phyloP scores from a whole-genome alignment of 2,113 vertebrate genomes.

The Chaetodon trifascialis region DNA sequence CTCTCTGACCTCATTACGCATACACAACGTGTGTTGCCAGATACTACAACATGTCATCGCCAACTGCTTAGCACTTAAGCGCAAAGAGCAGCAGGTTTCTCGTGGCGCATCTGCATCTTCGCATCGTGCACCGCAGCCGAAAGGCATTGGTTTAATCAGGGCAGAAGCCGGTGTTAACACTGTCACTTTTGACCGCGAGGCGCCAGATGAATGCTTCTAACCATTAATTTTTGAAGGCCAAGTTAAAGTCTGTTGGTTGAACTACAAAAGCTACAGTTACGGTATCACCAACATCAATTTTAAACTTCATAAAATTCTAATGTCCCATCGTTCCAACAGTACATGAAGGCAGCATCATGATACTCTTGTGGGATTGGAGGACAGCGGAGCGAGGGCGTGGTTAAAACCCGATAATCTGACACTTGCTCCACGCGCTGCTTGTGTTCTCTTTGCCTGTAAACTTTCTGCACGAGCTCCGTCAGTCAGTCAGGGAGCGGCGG shows the following conservation, averaged over 20 bases:
- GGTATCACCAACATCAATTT: neutral
- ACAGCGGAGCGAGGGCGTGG: slow-evolving; percentile 1
- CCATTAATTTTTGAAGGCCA: too few relatives aligned
- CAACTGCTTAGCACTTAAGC: too few relatives aligned
- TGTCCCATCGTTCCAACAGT: neutral
- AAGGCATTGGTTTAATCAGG: too few relatives aligned
- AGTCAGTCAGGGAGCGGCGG: slow-evolving; percentile 9
- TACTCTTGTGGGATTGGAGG: slow-evolving; percentile 12
- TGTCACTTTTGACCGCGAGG: too few relatives aligned
- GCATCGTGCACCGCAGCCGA: too few relatives aligned
- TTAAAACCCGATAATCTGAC: neutral
- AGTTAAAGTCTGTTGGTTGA: neutral
- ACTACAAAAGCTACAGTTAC: neutral
- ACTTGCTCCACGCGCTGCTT: neutral
- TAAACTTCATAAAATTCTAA: neutral
- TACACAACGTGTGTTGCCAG: too few relatives aligned
- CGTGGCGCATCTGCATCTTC: too few relatives aligned
- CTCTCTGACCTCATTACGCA: too few relatives aligned
- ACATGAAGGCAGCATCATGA: neutral
- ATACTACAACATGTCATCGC: too few relatives aligned
- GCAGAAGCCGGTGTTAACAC: too few relatives aligned
- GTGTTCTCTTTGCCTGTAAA: slow-evolving; percentile 10
- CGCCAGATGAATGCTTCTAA: too few relatives aligned
- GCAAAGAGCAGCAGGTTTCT: too few relatives aligned
- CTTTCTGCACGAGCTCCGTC: neutral